Base-by-base conservation (phyloP, 1,140 invertebrate species). In the Drosophila subobscura region DNA sequence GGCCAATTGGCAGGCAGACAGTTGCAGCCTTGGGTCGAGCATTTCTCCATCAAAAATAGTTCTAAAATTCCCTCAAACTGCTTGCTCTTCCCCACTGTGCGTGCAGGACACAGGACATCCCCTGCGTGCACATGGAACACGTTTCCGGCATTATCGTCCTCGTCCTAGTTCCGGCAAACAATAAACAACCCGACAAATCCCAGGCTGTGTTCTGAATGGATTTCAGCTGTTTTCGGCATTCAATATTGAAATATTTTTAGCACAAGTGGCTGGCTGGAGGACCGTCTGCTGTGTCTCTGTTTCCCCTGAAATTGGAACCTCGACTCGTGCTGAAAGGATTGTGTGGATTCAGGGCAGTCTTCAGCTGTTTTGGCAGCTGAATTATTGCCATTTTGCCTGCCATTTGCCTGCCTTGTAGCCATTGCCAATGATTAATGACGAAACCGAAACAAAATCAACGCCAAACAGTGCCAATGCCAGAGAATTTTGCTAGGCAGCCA, bases 211-310 rank as follows among this genome's bases (percentile, higher is more conserved):
- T 7, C n/a, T 71, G 47, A 44, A 71, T 53, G 67, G 45, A 56
- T 67, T 73, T 73, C 73, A 76, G 73, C 73, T 76, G 73, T 67
- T 72, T 67, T 72, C 50, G 1, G 20, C 45, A 37, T 44, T 45
- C 41, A 60, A 72, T 72, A 67, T 67, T 61, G 53, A 60, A 54
- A 68, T 73, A 76, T 76, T 68, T 68, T 73, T 76, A 73, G 73
- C 70, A 76, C 73, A 76, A 76, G 73, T 76, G 70, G 33, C 56
- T 45, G 46, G 14, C 8, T 22, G 41, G 25, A 14, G 49, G 29
- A 40, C 33, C 29, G 27, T 7, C 29, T 3, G 29, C 29, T 33
- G 29, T 33, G 29, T 8, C 29, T 33, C 29, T 10, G 29, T 33
- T 49, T 72, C 56, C 33, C 6, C 44, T 44, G 57, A 66, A 76